These are phyloP conservation scores for Drosophila kanekoi DNA, from an alignment of 2,888 invertebrate species.

Conservation along the genomic window DNA sequence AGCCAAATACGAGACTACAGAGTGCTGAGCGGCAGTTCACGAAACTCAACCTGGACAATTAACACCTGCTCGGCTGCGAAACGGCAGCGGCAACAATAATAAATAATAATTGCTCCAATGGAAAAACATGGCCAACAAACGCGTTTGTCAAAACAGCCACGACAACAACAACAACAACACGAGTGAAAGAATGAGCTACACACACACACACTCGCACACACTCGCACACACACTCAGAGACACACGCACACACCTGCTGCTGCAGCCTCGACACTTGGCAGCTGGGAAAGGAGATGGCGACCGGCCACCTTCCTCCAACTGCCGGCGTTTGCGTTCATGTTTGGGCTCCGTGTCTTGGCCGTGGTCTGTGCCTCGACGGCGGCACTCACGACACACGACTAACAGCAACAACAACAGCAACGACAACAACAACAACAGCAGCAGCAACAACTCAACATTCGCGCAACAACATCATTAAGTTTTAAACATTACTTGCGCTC, in stretches of 20 bases:
- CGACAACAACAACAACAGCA: slow-evolving; percentile 7
- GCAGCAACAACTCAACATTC: slow-evolving; percentile 39
- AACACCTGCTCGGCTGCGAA: slow-evolving; percentile 72
- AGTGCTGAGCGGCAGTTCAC: slow-evolving; percentile 10
- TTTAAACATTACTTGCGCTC: slow-evolving; percentile 46
- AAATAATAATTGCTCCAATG: slow-evolving; percentile 76
- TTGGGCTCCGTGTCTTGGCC: slow-evolving; percentile 8
- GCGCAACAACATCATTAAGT: slow-evolving; percentile 73
- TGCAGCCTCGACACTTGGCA: slow-evolving; percentile 37
- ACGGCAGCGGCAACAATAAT: slow-evolving; percentile 66
- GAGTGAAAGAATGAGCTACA: slow-evolving; percentile 36
- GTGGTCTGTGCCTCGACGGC: slow-evolving; percentile 15
- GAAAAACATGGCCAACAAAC: slow-evolving; percentile 75
- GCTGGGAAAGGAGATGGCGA: slow-evolving; percentile 40
- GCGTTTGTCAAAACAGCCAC: slow-evolving; percentile 67
- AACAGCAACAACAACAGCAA: slow-evolving; percentile 29
- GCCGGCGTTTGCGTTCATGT: not conserved
- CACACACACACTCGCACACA: slow-evolving; percentile 11
- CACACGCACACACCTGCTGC: slow-evolving; percentile 18
- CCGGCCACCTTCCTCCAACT: slow-evolving; percentile 16
- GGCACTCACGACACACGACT: slow-evolving; percentile 64
- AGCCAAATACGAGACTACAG: slow-evolving; percentile 3
- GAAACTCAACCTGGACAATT: slow-evolving; percentile 54
- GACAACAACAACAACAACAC: slow-evolving; percentile 23
- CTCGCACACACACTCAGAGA: not conserved